Base-by-base conservation (phyloP, 2,888 invertebrate genomes). In the Tenthredo mesomela region DNA sequence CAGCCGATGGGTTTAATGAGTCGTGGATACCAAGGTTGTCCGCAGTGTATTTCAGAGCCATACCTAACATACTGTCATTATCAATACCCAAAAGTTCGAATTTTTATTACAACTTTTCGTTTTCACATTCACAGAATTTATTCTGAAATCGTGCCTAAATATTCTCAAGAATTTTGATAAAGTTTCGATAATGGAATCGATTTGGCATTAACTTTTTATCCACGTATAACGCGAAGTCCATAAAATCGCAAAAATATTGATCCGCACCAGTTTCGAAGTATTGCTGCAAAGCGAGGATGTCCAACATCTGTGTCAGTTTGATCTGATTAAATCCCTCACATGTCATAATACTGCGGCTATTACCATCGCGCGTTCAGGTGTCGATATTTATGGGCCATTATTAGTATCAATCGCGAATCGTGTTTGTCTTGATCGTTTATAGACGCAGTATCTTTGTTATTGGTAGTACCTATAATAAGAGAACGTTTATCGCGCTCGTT, bases 241-340 rank as follows among this genome's bases (percentile, higher is more conserved):
- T 33, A 4, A 33, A 33, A 33, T 33, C 3, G 43, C 10, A 43
- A 43, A 43, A 10, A 43, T 10, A n/a, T n/a, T n/a, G n/a, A n/a
- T 7, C 37, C 7, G 2, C n/a, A n/a, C n/a, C n/a, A n/a, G 7
- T 37, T 7, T 37, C 37, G 1, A 37, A 37, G 37, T 9, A 10
- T 10, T 10, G 9, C 10, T 10, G 10, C 40, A 40, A 15, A n/a
- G 21, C n/a, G 21, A n/a, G 21, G 21, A 71, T 12, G 40, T 40
- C 15, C 33, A 5, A 43, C 82, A 86, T 87, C 82, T 86, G 86
- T 86, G 88, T 86, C 87, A 86, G 77, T 82, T 82, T 75, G 87
- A 85, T 86, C 86, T 86, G 88, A 88, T 88, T 87, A 88, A 88
- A 88, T 88, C 86, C 86, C 84, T 85, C 65, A 86, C 84, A 84